Conservation (phyloP, 2,113 vertebrate genomes). For the Leptobrachium ailaonicum region DNA sequence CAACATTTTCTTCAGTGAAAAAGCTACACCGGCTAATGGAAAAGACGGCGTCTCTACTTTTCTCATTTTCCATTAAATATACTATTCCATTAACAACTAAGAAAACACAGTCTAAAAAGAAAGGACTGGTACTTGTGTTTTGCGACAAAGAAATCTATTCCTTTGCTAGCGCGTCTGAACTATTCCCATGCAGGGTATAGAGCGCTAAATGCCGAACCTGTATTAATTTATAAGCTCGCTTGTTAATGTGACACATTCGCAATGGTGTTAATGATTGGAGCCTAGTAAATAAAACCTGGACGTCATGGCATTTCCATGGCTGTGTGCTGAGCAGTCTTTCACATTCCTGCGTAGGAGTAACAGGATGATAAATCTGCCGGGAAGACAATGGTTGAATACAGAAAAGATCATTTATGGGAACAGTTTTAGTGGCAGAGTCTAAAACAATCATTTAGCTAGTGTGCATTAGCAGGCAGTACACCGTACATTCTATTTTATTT, state of each 20-base stretch:
- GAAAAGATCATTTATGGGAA: not conserved
- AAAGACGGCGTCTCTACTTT: not conserved
- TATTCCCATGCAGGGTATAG: not conserved
- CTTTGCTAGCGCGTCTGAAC: not conserved
- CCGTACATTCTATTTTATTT: not conserved
- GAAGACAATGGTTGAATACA: conserved; percentile 8
- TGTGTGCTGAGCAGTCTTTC: conserved; percentile 30
- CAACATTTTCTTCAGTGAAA: not conserved
- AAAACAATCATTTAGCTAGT: not conserved
- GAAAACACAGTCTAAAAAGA: conserved; percentile 6
- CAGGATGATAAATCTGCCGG: not conserved
- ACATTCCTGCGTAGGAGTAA: conserved; percentile 33
- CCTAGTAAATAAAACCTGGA: not conserved
- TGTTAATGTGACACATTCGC: not conserved
- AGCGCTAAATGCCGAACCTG: not conserved
- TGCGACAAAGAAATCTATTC: not conserved
- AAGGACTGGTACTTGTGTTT: not conserved
- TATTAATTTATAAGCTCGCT: not conserved
- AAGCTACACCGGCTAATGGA: not conserved
- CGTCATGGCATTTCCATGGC: conserved; percentile 32
- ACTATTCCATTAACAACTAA: conserved; percentile 13
- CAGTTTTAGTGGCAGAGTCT: not conserved
- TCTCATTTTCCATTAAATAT: conserved; percentile 10
- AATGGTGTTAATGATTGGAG: not conserved
- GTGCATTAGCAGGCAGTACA: not conserved